Conservation (phyloP, 2,113 vertebrate species). For the Parus major region DNA sequence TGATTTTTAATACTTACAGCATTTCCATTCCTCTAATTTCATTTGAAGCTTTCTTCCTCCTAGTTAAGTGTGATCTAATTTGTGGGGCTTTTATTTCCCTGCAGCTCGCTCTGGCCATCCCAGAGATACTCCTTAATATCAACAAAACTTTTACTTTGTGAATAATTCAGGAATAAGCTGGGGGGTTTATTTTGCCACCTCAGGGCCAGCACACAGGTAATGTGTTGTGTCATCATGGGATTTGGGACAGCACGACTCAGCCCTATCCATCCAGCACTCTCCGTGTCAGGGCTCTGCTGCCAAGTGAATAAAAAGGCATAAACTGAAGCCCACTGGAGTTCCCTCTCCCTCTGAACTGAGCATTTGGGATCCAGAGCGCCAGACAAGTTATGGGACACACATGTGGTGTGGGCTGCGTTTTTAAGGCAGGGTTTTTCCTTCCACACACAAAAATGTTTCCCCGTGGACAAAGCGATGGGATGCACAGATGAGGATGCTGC, state of each 20-base stretch:
- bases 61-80: not conserved
- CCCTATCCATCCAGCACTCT: not conserved
- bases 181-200: not conserved
- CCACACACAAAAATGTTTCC: not conserved
- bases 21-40: not conserved
- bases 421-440: not conserved
- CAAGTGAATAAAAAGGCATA: not conserved
- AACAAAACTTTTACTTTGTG: not conserved
- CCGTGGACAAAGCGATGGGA: not conserved
- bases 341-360: not conserved
- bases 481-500: not conserved
- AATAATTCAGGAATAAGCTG: not conserved
- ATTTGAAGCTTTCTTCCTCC: not conserved
- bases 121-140: not conserved
- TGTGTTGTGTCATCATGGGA: not conserved
- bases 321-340: not conserved
- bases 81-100: not conserved
- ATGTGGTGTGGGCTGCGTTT: fast-evolving
- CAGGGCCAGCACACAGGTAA: not conserved
- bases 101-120: not conserved
- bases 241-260: not conserved
- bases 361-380: not conserved
- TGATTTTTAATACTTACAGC: not conserved
- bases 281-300: not conserved
- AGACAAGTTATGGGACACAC: fast-evolving